A percentile compares a stretch with the other conserved stretches of the same genome.
These are phyloP conservation scores for Furcula furcula DNA, from an alignment of 2,888 invertebrate genomes.

Conservation along the genomic window DNA sequence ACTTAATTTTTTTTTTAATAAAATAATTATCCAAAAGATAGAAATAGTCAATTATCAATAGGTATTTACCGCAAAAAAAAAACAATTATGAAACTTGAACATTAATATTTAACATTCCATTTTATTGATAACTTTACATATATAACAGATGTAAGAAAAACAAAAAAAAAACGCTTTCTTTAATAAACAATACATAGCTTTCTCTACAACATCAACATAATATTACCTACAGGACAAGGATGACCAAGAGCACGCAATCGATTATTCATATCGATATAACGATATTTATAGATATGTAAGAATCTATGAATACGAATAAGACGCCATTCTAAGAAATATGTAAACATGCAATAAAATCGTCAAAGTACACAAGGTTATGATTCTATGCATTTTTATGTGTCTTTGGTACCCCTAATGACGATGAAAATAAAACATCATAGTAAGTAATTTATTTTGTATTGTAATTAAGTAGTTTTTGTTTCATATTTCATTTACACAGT, in stretches of 20 bases:
- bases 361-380: conserved; percentile 8
- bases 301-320: conserved; percentile 30
- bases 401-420: conserved; percentile 10
- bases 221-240: conserved; percentile 10
- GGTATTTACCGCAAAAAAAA: too few species aligned
- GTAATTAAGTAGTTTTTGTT: too few species aligned
- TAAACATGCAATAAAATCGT: conserved; percentile 20
- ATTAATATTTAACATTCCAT: too few species aligned
- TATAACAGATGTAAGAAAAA: too few species aligned
- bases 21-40: too few species aligned
- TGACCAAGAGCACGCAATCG: conserved; percentile 8
- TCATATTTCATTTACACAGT: too few species aligned
- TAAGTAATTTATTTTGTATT: too few species aligned
- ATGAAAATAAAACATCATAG: neutral
- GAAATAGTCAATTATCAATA: too few species aligned
- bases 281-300: conserved; percentile 17
- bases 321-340: conserved; percentile 13
- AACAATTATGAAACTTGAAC: too few species aligned
- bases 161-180: too few species aligned
- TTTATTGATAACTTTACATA: too few species aligned
- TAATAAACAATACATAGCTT: conserved; percentile 1
- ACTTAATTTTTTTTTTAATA: too few species aligned
- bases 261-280: conserved; percentile 11
- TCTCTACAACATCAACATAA: neutral
- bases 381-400: conserved; percentile 13